Base-by-base conservation (phyloP, 2,888 invertebrate genomes). In the Drosophila differens region DNA sequence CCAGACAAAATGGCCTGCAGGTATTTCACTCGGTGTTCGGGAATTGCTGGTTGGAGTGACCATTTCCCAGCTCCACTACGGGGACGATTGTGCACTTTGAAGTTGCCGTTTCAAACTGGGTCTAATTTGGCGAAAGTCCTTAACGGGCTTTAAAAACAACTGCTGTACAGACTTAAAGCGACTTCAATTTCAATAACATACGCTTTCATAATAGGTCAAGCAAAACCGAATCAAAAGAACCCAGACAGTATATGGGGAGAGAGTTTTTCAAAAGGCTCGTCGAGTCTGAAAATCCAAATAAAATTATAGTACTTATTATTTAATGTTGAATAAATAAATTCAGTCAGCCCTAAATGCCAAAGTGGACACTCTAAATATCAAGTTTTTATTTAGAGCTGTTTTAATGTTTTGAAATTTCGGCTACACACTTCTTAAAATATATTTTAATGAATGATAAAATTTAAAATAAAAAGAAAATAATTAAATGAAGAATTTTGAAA, bases 41-140 rank as follows among this genome's bases (percentile, higher is more conserved):
- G 16, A 25, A 47, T 54, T 54, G 9, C 54, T 49, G 57, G 62
- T n/a, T 66, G 55, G 57, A 57, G 58, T 68, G 70, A 66, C 76
- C 65, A 57, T 39, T 41, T 37, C 30, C 65, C 62, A 63, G 28
- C 39, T 57, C 54, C 35, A 25, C 32, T 12, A 60, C 55, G 44
- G 25, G 32, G 44, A 30, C 66, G 58, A 70, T 72, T 75, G 81
- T 70, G 73, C 75, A 70, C 86, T 84, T 89, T 89, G 89, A 84
- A 85, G 89, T 84, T 72, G 65, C 74, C 83, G 70, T 80, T 85
- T 70, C 70, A 83, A 82, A 70, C 72, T 72, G 83, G 70, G 66
- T 75, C 81, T 84, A 86, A 84, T 84, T 84, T 84, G 76, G 73
- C 81, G 73, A 71, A 78, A 88, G 75, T 61, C 72, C 78, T 81